phyloP scores from a whole-genome alignment of 2,888 invertebrate species.

The Nowickia ferox region DNA sequence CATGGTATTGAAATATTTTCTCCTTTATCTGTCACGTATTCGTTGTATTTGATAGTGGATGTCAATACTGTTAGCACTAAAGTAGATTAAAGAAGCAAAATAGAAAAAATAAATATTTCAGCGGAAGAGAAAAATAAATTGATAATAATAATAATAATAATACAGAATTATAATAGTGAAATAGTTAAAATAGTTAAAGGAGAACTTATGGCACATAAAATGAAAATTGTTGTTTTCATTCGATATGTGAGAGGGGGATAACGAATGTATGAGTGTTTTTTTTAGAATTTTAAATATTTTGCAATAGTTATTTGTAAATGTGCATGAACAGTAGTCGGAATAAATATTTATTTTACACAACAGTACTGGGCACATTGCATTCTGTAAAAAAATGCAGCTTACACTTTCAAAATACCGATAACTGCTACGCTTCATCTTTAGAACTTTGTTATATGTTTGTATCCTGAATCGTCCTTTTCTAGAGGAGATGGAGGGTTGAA shows the following conservation, averaged over 20 bases:
- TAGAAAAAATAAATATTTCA: conserved; percentile 30
- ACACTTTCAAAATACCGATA: too few relatives aligned
- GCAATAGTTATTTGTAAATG: neutral
- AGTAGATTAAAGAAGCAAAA: conserved; percentile 23
- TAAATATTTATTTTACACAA: too few relatives aligned
- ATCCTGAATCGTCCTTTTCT: too few relatives aligned
- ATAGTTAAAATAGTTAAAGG: conserved; percentile 16
- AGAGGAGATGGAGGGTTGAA: too few relatives aligned
- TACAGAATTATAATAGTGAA: conserved; percentile 32
- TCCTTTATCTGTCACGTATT: conserved; percentile 82
- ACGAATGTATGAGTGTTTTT: neutral
- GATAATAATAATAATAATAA: conserved; percentile 8
- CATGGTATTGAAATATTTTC: conserved; percentile 83
- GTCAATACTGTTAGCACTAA: conserved; percentile 82
- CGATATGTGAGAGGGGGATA: neutral
- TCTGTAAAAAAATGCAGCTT: too few relatives aligned
- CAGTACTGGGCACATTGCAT: too few relatives aligned
- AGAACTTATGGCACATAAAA: conserved; percentile 35
- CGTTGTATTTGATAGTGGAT: conserved; percentile 83
- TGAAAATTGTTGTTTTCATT: conserved; percentile 11
- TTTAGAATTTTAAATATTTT: neutral
- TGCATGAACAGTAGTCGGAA: too few relatives aligned
- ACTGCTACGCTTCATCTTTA: too few relatives aligned
- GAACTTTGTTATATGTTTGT: too few relatives aligned
- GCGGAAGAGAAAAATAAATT: conserved; percentile 3